These are phyloP conservation scores for Archivesica marissinica DNA, from an alignment of 1,140 invertebrate species.

Conservation along the genomic window DNA sequence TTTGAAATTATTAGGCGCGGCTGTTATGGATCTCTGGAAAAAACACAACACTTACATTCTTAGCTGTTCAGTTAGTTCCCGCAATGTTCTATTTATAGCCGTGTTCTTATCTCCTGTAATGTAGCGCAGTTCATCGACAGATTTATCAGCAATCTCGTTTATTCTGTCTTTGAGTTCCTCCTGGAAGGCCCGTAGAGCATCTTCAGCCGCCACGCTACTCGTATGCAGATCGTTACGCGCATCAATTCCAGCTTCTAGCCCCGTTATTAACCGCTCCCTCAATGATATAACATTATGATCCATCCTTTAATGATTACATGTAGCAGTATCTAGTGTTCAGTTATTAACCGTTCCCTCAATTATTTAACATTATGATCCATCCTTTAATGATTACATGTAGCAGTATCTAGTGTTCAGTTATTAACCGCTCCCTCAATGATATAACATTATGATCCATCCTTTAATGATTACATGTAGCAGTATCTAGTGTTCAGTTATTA, in stretches of 20 bases:
- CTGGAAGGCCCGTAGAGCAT: neutral
- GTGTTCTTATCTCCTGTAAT: neutral
- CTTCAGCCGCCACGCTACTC: neutral
- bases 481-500: too few relatives aligned
- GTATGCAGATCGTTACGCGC: neutral
- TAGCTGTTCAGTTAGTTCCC: neutral
- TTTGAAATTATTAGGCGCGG: neutral
- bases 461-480: too few relatives aligned
- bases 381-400: too few relatives aligned
- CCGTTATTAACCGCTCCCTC: too few relatives aligned
- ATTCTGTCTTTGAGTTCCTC: conserved; percentile 12
- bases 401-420: too few relatives aligned
- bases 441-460: too few relatives aligned
- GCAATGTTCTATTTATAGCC: neutral
- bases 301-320: too few relatives aligned
- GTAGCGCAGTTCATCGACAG: neutral
- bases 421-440: too few relatives aligned
- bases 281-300: too few relatives aligned
- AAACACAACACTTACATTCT: neutral
- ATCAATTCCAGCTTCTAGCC: conserved; percentile 22
- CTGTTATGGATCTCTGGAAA: neutral
- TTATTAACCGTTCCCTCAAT: too few relatives aligned
- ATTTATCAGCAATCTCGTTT: neutral
- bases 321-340: too few relatives aligned
- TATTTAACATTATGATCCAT: too few relatives aligned